These are phyloP conservation scores for Anoplolepis gracilipes DNA, from an alignment of 1,140 invertebrate species.

Conservation along the genomic window DNA sequence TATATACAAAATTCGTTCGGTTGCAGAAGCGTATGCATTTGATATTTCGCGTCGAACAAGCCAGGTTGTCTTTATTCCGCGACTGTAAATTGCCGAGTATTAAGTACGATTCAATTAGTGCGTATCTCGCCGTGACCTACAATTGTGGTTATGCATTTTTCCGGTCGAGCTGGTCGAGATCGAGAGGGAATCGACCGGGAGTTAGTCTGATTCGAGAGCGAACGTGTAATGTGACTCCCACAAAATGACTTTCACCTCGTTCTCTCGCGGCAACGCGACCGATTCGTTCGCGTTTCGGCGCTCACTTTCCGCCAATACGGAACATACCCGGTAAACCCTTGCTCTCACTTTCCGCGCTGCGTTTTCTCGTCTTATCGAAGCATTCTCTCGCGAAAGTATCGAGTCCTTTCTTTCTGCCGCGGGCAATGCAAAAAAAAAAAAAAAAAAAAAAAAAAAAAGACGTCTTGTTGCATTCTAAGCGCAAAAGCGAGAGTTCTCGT, in stretches of 20 bases:
- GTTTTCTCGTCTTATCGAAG: constrained; percentile 10
- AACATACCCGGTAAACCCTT: neutral
- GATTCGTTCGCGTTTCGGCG: constrained; percentile 6
- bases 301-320: neutral
- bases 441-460: too few species aligned
- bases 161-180: constrained; percentile 14
- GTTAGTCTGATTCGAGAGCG: constrained; percentile 40
- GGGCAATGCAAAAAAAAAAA: neutral
- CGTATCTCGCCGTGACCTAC: constrained; percentile 32
- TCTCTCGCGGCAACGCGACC: constrained; percentile 2
- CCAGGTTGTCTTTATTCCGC: neutral
- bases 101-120: neutral
- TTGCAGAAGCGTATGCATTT: too few species aligned
- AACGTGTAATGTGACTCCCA: constrained; percentile 40
- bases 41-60: neutral
- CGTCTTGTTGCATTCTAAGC: constrained; percentile 41
- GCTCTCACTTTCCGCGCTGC: constrained; percentile 24
- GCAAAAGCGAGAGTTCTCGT: constrained; percentile 4
- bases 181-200: constrained; percentile 27
- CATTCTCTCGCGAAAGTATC: neutral
- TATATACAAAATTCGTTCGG: neutral
- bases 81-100: neutral
- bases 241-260: constrained; percentile 71
- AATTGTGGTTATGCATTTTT: constrained; percentile 37
- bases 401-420: neutral